These are phyloP conservation scores for Linnaemya tessellans DNA, from an alignment of 2,888 invertebrate species.

Conservation along the genomic window DNA sequence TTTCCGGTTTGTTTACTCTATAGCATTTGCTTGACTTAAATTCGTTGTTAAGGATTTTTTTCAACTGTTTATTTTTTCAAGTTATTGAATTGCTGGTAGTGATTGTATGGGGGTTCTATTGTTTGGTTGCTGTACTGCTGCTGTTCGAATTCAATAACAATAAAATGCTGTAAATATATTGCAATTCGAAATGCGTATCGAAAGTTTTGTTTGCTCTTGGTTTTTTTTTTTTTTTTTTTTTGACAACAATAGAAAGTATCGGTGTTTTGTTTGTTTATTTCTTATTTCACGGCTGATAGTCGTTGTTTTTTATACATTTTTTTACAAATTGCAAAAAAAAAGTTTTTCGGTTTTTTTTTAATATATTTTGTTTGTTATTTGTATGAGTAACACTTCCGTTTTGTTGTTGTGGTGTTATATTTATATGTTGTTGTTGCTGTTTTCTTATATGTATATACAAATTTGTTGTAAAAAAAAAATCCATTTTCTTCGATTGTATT, in stretches of 20 bases:
- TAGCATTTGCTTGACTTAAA: conserved; percentile 50
- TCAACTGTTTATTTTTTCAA: conserved; percentile 4
- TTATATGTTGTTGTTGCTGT: conserved; percentile 37
- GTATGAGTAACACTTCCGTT: conserved; percentile 55
- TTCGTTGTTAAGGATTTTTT: conserved; percentile 9
- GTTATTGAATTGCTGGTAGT: conserved; percentile 4
- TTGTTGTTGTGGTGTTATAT: conserved; percentile 59
- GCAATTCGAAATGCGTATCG: conserved; percentile 62
- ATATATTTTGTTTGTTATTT: conserved; percentile 44
- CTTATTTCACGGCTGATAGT: conserved; percentile 31
- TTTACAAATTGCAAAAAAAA: conserved; percentile 61
- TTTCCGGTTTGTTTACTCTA: conserved; percentile 64
- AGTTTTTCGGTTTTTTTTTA: conserved; percentile 45
- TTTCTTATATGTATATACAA: conserved; percentile 16
- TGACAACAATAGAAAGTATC: background rate
- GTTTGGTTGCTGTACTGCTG: conserved; percentile 1
- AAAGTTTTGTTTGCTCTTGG: conserved; percentile 35
- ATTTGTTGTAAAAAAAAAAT: conserved; percentile 1
- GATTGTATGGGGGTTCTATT: background rate
- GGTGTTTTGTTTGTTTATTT: background rate
- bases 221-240: background rate
- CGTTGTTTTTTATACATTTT: conserved; percentile 6
- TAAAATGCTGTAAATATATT: conserved; percentile 64
- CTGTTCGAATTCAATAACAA: conserved; percentile 58
- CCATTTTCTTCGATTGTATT: conserved; percentile 40